Base-by-base conservation (phyloP, 2,797 vertebrate genomes). In the Octomys mimax region DNA sequence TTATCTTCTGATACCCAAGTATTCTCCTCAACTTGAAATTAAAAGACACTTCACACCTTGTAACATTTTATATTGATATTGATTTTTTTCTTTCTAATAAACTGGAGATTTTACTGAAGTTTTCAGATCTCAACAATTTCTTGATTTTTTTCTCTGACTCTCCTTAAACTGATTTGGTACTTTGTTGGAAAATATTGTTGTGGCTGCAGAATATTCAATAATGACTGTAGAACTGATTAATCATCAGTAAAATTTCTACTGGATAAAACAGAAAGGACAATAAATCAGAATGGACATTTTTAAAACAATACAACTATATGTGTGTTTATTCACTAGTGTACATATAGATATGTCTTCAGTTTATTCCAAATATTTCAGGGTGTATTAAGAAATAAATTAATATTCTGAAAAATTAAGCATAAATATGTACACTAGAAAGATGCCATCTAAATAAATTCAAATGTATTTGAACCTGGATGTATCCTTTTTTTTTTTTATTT, bases 81-180 rank as follows among this genome's bases (percentile, higher is more conserved):
- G 71, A 96, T 52, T 62, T 33, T 78, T 87, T 91, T 77, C 59
- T 80, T 59, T 93, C 39, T 92, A 88, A 90, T 92, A 92, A 96
- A 59, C 78, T 75, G 28, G 39, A 54, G 42, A 71, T 57, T 16
- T 62, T 52, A 36, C 18, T 92, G 73, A 87, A 66, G 46, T 75
- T 87, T 84, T 21, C 33, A 91, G 86, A 94, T 88, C 13, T 94
- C 49, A 91, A 64, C 0, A 54, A 59, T 80, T 89, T 91, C n/a
- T 64, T 89, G 52, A 61, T 87, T 89, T 11, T 91, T 91, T 33
- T 3, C 64, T 85, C 0, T 36, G 57, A 95, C 12, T 70, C 42
- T 90, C 31, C 22, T 89, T 86, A 79, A 90, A 78, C 42, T 78
- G 16, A 81, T 92, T 93, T 88, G 89, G 49, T 83, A 21, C 22